A percentile compares a stretch with the other conserved stretches of the same genome.
Conservation (phyloP, 2,888 invertebrate genomes). For the Parnassius orleans region DNA sequence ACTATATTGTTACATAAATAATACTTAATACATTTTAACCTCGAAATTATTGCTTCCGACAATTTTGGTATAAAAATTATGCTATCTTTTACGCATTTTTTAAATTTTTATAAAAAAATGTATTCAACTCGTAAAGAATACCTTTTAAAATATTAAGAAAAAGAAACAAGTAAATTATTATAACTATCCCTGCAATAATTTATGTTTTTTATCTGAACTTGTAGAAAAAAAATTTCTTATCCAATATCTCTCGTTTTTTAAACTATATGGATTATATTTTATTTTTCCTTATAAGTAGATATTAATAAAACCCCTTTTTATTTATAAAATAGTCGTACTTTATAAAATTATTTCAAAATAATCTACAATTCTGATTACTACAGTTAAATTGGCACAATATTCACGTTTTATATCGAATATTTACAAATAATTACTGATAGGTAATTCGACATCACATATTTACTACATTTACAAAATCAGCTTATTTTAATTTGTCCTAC, state of each 20-base stretch:
- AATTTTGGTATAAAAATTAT: too few species aligned
- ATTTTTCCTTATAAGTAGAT: not conserved
- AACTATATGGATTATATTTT: not conserved
- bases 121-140: not conserved
- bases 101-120: not conserved
- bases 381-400: conserved; percentile 51
- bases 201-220: too few species aligned
- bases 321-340: not conserved
- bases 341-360: conserved; percentile 4
- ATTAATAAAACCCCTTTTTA: not conserved
- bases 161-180: not conserved
- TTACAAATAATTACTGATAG: conserved; percentile 35
- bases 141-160: not conserved
- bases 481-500: conserved; percentile 4
- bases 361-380: conserved; percentile 6
- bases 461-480: conserved; percentile 18
- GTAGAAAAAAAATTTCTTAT: not conserved
- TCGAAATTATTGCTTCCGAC: conserved; percentile 3
- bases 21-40: conserved; percentile 4
- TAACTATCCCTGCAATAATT: not conserved
- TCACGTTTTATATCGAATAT: conserved; percentile 44
- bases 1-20: conserved; percentile 15
- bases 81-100: not conserved
- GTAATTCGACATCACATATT: conserved; percentile 12
- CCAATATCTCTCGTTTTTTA: not conserved